Evolutionary conservation across 2,888 invertebrate species (phyloP), one percentile per base, ranked within the genome.

Genomic region (Acheta domesticus): DNA sequence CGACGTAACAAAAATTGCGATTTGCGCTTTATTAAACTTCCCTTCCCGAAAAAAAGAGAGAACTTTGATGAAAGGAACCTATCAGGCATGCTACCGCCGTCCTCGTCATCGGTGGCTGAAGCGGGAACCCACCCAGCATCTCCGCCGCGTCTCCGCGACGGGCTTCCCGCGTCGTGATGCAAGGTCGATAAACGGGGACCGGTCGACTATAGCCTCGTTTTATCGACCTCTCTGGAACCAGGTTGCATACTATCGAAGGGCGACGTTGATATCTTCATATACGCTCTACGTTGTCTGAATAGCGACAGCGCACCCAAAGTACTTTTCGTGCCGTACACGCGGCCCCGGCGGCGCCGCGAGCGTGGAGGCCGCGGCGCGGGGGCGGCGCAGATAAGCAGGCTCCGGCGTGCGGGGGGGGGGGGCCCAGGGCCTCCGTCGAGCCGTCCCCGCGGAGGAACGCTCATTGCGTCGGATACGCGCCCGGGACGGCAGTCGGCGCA

Each of bases 211-310:
- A n/a, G 62, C 62, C 14, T 62, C 62, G 62, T 62, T 62, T 62
- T 62, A 62, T 62, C 62, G 62, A 62, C 36, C 36, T 36, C 36
- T 36, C 36, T 36, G 8, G 36, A 36, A 8, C 5, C 16, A 62
- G 62, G 62, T 62, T 19, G 36, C 36, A 8, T 36, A 36, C 36
- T 36, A 36, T 36, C 36, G n/a, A 62, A 62, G 62, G 62, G 14
- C 62, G 62, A 62, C n/a, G 62, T 62, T 62, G 62, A 62, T 62
- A 62, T 62, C 62, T 62, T 62, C 62, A 62, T n/a, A 62, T 62
- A 62, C 16, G 62, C 62, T 62, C 62, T 62, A n/a, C 36, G 36
- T 36, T 36, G 36, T 36, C 36, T 36, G 36, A 36, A 36, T 36
- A 8, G 36, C 36, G 36, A 36, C 36, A 5, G 36, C 36, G 36